Percentiles rank a stretch among this genome's conserved stretches.
phyloP scores from a whole-genome alignment of 1,140 invertebrate genomes.

The Pseudoatta argentina region DNA sequence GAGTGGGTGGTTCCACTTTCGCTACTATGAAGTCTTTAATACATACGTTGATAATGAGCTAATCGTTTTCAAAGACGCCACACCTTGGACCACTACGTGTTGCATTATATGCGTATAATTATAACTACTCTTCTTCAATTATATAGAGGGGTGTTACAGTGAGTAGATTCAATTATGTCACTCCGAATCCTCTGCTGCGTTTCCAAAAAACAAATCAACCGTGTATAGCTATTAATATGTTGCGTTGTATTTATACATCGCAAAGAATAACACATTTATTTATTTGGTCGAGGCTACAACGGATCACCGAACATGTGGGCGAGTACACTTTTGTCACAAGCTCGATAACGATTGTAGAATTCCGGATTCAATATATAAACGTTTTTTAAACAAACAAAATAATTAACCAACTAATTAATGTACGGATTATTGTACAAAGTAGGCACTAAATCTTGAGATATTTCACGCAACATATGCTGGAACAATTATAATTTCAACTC shows the following conservation, averaged over 20 bases:
- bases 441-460: conserved; percentile 7
- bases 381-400: background rate
- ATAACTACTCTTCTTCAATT: conserved; percentile 21
- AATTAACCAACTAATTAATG: conserved; percentile 18
- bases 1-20: conserved; percentile 49
- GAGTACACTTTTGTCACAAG: background rate
- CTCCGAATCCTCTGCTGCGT: background rate
- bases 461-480: background rate
- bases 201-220: background rate
- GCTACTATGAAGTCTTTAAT: conserved; percentile 18
- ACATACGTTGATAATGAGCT: conserved; percentile 7
- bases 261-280: conserved; percentile 10
- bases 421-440: background rate
- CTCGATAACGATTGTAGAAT: background rate
- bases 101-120: conserved; percentile 30
- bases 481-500: background rate
- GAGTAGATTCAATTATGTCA: conserved; percentile 39
- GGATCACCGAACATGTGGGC: conserved; percentile 11
- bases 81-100: conserved; percentile 1
- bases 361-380: background rate
- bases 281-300: background rate
- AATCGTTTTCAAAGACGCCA: conserved; percentile 36
- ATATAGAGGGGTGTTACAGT: background rate
- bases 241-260: conserved; percentile 29
- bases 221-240: conserved; percentile 33